Evolutionary conservation across 2,113 vertebrate genomes (phyloP), one percentile per base, ranked within the genome.

Genomic region (Sporophila hypoxantha): DNA sequence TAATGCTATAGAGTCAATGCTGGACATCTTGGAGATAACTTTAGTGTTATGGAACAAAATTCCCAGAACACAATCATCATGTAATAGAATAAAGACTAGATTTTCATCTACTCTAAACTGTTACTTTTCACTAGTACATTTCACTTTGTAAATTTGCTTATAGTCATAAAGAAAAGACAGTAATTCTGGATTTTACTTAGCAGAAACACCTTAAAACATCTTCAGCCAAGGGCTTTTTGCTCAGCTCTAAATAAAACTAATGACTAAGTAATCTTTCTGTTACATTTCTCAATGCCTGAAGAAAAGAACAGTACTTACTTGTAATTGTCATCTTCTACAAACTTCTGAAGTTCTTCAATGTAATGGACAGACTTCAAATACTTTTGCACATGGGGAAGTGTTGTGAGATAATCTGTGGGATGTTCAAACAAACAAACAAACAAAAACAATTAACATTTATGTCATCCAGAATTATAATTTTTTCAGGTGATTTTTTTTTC

Each of bases 261-360:
- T 14, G 76, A 68, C 30, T 34, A 81, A 73, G 29, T 19, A 47
- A 78, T 50, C 47, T n/a, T 73, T 75, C 55, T 23, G 36, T 42
- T 62, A 59, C 67, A 46, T 68, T 84, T 36, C 13, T 20, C 46
- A 42, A 76, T 68, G 50, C 8, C 9, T 52, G 50, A 78, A 79
- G 47, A 41, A 77, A 82, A 62, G 11, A 75, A 53, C 5, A 55
- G 22, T 52, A 97, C 98, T 98, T 95, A 99, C 98, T 99, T 99
- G 94, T 98, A 99, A 95, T 99, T 99, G 95, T 99, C 98, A 5
- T 99, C 98, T 94, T 99, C 98, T 59, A 99, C 98, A 89, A 99
- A 99, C 94, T 99, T 99, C 93, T 99, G 98, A 61, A 99, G 98
- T 89, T 99, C 98, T 85, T 99, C 98, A 23, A 99, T 99, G 95